phyloP scores from a whole-genome alignment of 1,140 invertebrate species.

The Heterodera schachtii region DNA sequence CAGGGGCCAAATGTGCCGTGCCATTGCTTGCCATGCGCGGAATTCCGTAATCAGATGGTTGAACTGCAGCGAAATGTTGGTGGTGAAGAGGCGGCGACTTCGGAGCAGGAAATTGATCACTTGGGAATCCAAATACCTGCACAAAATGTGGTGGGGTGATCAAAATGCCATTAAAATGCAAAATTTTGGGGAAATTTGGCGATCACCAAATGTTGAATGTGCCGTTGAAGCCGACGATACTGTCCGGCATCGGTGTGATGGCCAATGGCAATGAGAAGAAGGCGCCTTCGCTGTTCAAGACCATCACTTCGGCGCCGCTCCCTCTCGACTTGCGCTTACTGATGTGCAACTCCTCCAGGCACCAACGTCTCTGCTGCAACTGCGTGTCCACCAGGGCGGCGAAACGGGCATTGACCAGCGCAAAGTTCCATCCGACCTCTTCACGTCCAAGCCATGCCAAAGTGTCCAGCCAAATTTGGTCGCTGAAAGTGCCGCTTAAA shows the following conservation, averaged over 20 bases:
- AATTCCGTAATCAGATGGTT: no score
- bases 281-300: background rate
- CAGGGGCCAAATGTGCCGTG: no score
- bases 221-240: no score
- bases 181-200: background rate
- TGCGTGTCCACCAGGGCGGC: background rate
- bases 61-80: background rate
- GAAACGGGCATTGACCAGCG: background rate
- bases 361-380: background rate
- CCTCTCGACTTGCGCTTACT: background rate
- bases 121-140: background rate
- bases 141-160: background rate
- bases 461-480: no score
- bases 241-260: background rate
- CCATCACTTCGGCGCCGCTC: background rate
- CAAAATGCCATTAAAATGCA: background rate
- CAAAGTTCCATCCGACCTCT: background rate
- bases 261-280: background rate
- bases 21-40: no score
- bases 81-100: background rate
- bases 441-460: background rate
- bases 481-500: no score
- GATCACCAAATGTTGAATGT: background rate
- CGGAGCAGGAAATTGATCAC: no score
- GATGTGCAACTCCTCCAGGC: background rate